phyloP scores from a whole-genome alignment of 2,113 vertebrate genomes.

The Pygoscelis adeliae region DNA sequence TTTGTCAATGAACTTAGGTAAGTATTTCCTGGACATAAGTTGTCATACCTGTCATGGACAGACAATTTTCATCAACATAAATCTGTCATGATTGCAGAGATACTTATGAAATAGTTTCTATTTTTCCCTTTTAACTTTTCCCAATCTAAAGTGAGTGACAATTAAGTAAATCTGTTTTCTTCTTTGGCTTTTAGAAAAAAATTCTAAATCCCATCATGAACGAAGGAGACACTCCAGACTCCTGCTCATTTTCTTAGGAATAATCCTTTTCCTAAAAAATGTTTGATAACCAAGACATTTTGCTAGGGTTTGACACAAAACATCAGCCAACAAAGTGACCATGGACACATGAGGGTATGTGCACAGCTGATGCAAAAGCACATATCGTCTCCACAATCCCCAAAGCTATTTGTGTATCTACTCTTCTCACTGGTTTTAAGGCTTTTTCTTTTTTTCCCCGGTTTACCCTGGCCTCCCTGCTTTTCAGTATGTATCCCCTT shows the following conservation, averaged over 20 bases:
- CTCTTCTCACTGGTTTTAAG: background rate
- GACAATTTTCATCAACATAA: background rate
- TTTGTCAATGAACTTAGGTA: background rate
- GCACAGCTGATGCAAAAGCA: background rate
- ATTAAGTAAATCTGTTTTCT: background rate
- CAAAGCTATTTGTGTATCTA: background rate
- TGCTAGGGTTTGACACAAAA: background rate
- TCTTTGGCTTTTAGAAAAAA: background rate
- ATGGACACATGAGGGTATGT: background rate
- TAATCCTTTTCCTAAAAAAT: background rate
- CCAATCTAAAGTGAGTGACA: background rate
- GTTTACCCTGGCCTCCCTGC: accelerated
- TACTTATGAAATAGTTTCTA: background rate
- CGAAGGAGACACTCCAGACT: background rate
- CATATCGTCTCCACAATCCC: accelerated
- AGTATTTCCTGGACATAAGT: background rate
- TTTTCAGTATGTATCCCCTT: background rate
- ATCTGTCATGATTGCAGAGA: background rate
- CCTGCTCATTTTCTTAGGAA: background rate
- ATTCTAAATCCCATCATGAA: background rate
- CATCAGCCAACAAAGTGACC: background rate
- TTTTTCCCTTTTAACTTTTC: background rate
- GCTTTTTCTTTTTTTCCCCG: background rate
- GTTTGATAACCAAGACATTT: background rate
- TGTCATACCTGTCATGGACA: background rate